Conservation (phyloP, 2,888 invertebrate species). For the Pimpla rufipes region DNA sequence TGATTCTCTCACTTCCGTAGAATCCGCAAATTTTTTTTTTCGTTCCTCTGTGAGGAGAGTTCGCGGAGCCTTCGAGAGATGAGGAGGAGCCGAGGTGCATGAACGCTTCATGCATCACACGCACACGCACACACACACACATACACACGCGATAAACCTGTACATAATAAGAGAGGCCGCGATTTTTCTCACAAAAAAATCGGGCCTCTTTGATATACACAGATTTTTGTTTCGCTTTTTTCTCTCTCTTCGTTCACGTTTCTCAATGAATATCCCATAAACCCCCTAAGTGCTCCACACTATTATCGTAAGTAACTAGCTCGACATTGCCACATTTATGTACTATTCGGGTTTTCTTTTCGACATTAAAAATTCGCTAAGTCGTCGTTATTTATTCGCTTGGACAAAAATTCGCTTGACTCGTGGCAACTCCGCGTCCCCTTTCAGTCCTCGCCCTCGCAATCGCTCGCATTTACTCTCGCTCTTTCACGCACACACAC, state of each 20-base stretch:
- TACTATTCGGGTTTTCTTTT: conserved; percentile 69
- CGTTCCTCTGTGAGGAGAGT: neutral
- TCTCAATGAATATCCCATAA: conserved; percentile 59
- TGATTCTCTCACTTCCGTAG: conserved; percentile 35
- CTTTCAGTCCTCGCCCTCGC: conserved; percentile 14
- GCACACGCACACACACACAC: conserved; percentile 45
- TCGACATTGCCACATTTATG: conserved; percentile 82
- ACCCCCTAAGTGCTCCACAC: conserved; percentile 63
- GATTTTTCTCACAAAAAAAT: conserved; percentile 6
- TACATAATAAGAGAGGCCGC: conserved; percentile 47
- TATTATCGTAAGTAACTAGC: conserved; percentile 81
- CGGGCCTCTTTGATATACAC: conserved; percentile 11
- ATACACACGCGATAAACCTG: conserved; percentile 73
- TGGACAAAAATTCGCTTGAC: conserved; percentile 24
- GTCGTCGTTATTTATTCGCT: conserved; percentile 25
- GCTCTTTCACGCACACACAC: conserved; percentile 26
- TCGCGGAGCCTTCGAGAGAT: conserved; percentile 33
- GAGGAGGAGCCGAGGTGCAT: conserved; percentile 40
- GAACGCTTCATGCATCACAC: conserved; percentile 24
- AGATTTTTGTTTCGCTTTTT: conserved; percentile 24
- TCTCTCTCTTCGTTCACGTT: conserved; percentile 27
- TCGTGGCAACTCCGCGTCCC: conserved; percentile 21
- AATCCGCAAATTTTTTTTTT: conserved; percentile 3
- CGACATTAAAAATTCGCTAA: conserved; percentile 48
- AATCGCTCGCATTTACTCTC: conserved; percentile 9